Percentiles rank a stretch among this genome's conserved stretches.
Evolutionary conservation across 2,888 invertebrate genomes (phyloP).

Genomic region (Acronicta alni): DNA sequence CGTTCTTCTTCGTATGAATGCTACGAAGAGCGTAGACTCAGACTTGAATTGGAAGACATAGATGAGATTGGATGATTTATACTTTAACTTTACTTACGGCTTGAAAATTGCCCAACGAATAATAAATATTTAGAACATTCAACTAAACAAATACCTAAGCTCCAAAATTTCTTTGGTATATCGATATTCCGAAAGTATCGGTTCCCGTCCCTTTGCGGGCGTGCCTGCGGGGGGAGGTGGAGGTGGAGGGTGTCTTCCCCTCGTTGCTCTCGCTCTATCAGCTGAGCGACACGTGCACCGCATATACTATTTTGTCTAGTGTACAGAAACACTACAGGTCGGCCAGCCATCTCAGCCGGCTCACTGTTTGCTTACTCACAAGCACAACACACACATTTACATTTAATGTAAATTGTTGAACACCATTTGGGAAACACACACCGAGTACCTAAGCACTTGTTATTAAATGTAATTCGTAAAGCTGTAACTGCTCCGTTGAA

Average conservation of each 20-base stretch:
- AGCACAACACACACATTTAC: slow-evolving; percentile 46
- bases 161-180: slow-evolving; percentile 10
- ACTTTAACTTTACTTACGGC: too few relatives aligned
- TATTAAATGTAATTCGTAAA: slow-evolving; percentile 43
- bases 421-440: slow-evolving; percentile 52
- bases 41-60: too few relatives aligned
- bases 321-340: slow-evolving; percentile 59
- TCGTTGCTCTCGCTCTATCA: slow-evolving; percentile 79
- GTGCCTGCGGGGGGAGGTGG: slow-evolving; percentile 37
- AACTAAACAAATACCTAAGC: neutral
- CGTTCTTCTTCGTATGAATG: too few relatives aligned
- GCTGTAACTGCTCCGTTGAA: slow-evolving; percentile 32
- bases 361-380: slow-evolving; percentile 44
- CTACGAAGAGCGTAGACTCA: too few relatives aligned
- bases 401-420: slow-evolving; percentile 51
- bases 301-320: slow-evolving; percentile 79
- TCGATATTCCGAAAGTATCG: slow-evolving; percentile 48
- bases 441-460: slow-evolving; percentile 28
- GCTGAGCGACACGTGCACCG: slow-evolving; percentile 86
- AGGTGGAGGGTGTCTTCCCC: slow-evolving; percentile 69
- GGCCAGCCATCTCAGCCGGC: slow-evolving; percentile 37
- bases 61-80: too few relatives aligned
- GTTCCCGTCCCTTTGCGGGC: slow-evolving; percentile 37
- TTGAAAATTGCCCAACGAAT: neutral
- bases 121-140: neutral